Evolutionary conservation across 1,140 invertebrate species (phyloP).

Genomic region (Drosophila pectinifera): DNA sequence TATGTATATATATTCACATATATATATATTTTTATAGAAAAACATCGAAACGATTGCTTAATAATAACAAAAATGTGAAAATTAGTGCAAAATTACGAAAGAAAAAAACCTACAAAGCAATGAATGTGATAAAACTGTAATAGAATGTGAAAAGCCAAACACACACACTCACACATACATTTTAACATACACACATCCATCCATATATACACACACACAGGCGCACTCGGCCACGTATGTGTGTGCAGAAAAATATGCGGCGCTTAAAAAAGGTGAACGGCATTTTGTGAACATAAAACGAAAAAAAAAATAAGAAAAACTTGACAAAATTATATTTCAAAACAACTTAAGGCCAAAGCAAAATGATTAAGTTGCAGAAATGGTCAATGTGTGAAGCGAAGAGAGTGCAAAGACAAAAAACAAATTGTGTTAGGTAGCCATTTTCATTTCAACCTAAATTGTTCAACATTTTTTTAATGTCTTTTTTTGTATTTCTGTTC

Average conservation of each 20-base stretch:
- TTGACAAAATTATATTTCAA: slow-evolving; percentile 26
- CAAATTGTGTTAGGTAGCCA: slow-evolving; percentile 42
- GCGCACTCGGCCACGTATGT: slow-evolving; percentile 66
- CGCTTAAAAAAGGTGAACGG: slow-evolving; percentile 83
- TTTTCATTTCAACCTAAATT: slow-evolving; percentile 68
- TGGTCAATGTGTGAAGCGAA: background rate
- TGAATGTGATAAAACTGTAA: slow-evolving; percentile 79
- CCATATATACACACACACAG: slow-evolving; percentile 19
- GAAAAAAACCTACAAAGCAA: slow-evolving; percentile 40
- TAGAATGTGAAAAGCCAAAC: slow-evolving; percentile 75
- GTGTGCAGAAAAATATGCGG: slow-evolving; percentile 82
- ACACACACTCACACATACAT: slow-evolving; percentile 40
- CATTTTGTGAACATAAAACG: slow-evolving; percentile 66
- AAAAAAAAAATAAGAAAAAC: slow-evolving; percentile 19
- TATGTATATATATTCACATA: slow-evolving; percentile 31
- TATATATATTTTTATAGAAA: slow-evolving; percentile 31
- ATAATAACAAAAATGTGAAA: slow-evolving; percentile 36
- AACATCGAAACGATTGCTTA: slow-evolving; percentile 24
- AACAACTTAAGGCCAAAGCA: slow-evolving; percentile 2
- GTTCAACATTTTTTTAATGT: slow-evolving; percentile 52
- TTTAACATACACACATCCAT: slow-evolving; percentile 28
- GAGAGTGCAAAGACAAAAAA: slow-evolving; percentile 1
- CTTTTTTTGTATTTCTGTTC: slow-evolving; percentile 31
- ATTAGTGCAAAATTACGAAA: slow-evolving; percentile 32
- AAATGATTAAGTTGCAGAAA: slow-evolving; percentile 10